Evolutionary conservation across 1,140 invertebrate genomes (phyloP).

Genomic region (Centruroides vittatus): DNA sequence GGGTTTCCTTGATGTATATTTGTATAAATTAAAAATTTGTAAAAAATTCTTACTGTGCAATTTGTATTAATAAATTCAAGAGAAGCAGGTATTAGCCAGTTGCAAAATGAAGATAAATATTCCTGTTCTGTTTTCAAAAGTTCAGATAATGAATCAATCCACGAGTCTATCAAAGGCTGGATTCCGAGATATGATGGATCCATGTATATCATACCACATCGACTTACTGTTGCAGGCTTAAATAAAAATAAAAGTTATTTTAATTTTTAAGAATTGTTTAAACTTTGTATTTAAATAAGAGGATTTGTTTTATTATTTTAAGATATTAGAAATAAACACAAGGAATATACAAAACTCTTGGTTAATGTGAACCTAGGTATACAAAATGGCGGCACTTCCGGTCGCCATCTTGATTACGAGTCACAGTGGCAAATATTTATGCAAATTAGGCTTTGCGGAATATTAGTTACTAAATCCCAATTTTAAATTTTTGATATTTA

Average conservation of each 20-base stretch:
- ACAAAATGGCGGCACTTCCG: too few relatives aligned
- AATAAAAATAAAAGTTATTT: background rate
- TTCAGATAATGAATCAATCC: slow-evolving; percentile 42
- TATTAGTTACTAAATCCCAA: too few relatives aligned
- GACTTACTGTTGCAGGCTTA: slow-evolving; percentile 69
- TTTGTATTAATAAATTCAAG: slow-evolving; percentile 48
- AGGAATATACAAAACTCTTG: too few relatives aligned
- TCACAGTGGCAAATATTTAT: too few relatives aligned
- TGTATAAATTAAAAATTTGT: background rate
- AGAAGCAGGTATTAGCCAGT: slow-evolving; percentile 56
- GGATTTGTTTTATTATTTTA: too few relatives aligned
- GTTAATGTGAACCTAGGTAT: too few relatives aligned
- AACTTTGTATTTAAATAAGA: too few relatives aligned
- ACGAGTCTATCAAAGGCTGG: slow-evolving; percentile 57
- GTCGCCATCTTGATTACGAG: too few relatives aligned
- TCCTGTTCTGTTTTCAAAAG: slow-evolving; percentile 48
- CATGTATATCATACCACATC: slow-evolving; percentile 93
- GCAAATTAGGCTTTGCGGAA: too few relatives aligned
- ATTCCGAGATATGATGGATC: slow-evolving; percentile 58
- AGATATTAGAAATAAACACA: too few relatives aligned
- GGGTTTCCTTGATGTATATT: too few relatives aligned
- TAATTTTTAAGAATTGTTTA: background rate
- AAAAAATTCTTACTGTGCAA: slow-evolving; percentile 35
- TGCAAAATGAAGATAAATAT: slow-evolving; percentile 47
- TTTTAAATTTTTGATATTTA: too few relatives aligned